Conservation (phyloP, 1,140 invertebrate species). For the Riptortus pedestris region DNA sequence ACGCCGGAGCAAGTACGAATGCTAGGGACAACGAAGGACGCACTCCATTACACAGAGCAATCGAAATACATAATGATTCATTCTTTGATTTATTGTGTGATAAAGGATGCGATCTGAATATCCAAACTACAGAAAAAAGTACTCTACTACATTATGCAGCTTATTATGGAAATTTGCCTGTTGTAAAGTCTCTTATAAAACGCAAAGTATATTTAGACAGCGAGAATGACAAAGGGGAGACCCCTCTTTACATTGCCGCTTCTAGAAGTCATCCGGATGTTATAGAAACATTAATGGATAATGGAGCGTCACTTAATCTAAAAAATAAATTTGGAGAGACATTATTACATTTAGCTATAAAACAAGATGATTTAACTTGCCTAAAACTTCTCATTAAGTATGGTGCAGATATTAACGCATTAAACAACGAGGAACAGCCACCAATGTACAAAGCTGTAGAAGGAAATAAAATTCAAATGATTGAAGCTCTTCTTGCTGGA, state of each 20-base stretch:
- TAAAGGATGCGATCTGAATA: not conserved
- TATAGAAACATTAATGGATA: not conserved
- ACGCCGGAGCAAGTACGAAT: not conserved
- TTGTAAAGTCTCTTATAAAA: not conserved
- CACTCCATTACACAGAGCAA: not conserved
- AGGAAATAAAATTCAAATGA: not conserved
- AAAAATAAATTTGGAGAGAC: not conserved
- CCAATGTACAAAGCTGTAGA: not conserved
- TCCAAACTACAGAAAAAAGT: not conserved
- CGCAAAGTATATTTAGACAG: not conserved
- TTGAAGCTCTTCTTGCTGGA: not conserved
- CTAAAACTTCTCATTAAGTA: not conserved
- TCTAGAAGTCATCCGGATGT: not conserved
- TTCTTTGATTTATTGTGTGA: not conserved
- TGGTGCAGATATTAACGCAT: not conserved
- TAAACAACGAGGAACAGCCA: not conserved
- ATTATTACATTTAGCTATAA: not conserved
- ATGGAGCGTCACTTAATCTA: not conserved
- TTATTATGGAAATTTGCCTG: not conserved
- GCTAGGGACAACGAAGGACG: not conserved
- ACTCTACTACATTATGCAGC: not conserved
- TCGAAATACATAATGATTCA: not conserved
- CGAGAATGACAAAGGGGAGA: not conserved
- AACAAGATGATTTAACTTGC: not conserved
- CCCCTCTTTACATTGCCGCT: not conserved